These are phyloP conservation scores for Mechanitis messenoides DNA, from an alignment of 2,888 invertebrate genomes.

Conservation along the genomic window DNA sequence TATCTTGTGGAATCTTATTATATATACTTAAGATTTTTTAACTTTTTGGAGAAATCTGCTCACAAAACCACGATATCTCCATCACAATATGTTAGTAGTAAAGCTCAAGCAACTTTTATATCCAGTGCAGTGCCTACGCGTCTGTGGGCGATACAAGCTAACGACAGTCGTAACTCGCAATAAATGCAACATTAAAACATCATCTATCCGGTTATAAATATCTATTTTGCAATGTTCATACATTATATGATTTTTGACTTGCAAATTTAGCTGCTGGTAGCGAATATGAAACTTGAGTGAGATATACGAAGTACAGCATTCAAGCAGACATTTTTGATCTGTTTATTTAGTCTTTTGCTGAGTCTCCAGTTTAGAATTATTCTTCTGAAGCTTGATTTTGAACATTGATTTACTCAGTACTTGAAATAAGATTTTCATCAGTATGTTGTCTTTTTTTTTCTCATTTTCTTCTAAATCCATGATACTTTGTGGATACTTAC, in stretches of 20 bases:
- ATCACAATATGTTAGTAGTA: conserved; percentile 1
- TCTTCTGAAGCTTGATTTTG: too few species aligned
- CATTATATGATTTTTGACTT: conserved; percentile 37
- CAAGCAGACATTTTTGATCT: neutral
- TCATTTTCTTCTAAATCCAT: too few species aligned
- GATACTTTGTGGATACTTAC: too few species aligned
- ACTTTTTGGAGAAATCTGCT: too few species aligned
- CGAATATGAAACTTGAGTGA: conserved; percentile 20
- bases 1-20: too few species aligned
- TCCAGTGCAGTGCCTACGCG: conserved; percentile 24
- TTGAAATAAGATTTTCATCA: too few species aligned
- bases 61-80: too few species aligned
- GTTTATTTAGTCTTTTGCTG: too few species aligned
- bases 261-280: conserved; percentile 26
- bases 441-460: too few species aligned
- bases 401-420: too few species aligned
- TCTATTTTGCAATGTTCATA: conserved; percentile 40
- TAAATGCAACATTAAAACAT: conserved; percentile 53
- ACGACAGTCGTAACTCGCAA: conserved; percentile 54
- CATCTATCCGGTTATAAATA: conserved; percentile 48
- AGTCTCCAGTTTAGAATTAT: too few species aligned
- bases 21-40: too few species aligned
- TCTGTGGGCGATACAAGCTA: conserved; percentile 52
- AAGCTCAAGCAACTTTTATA: conserved; percentile 21
- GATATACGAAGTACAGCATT: conserved; percentile 17